phyloP scores from a whole-genome alignment of 2,888 invertebrate species.

The Lypha dubia region DNA sequence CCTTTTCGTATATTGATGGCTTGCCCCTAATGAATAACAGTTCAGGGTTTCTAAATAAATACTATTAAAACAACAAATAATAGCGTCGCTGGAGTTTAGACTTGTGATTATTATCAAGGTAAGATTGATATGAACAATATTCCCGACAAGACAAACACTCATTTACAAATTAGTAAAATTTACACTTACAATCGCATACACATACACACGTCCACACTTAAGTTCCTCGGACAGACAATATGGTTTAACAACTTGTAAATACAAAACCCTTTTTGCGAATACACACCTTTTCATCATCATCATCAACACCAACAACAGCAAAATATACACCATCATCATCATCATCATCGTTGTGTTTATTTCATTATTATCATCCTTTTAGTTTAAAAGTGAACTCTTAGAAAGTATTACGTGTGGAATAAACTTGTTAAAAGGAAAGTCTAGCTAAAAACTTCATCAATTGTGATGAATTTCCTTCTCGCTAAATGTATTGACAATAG shows the following conservation, averaged over 20 bases:
- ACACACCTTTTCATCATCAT: neutral
- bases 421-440: conserved; percentile 15
- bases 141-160: neutral
- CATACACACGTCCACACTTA: neutral
- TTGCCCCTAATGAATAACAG: neutral
- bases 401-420: neutral
- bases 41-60: neutral
- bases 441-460: conserved; percentile 9
- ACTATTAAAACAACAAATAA: neutral
- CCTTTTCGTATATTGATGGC: too few species aligned
- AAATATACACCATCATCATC: neutral
- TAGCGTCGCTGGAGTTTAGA: neutral
- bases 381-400: neutral
- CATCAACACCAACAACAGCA: neutral
- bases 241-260: neutral
- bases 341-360: neutral
- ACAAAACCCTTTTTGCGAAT: neutral
- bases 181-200: neutral
- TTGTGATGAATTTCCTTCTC: conserved; percentile 9
- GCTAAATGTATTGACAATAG: neutral
- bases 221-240: neutral
- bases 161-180: neutral
- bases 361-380: neutral
- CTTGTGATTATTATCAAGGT: neutral
- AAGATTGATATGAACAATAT: neutral